A percentile compares a stretch with the other conserved stretches of the same genome.
phyloP scores from a whole-genome alignment of 2,797 vertebrate species.

The Danio choprae region DNA sequence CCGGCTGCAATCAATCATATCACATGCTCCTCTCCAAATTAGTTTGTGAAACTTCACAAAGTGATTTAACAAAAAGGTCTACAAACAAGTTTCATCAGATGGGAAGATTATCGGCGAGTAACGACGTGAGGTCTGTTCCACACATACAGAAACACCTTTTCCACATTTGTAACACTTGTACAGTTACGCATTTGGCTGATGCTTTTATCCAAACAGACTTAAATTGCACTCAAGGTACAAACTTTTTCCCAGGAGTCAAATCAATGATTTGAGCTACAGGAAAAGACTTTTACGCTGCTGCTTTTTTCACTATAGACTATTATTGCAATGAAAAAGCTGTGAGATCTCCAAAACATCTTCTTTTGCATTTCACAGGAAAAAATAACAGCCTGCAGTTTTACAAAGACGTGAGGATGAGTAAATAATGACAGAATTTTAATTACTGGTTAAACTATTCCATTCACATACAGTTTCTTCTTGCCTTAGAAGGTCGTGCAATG shows the following conservation, averaged over 20 bases:
- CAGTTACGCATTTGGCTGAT: no score
- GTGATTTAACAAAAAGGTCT: not conserved
- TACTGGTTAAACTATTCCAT: not conserved
- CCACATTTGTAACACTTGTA: not conserved
- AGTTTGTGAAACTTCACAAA: no score
- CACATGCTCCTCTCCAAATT: no score
- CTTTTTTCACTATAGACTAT: not conserved
- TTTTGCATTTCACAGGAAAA: not conserved
- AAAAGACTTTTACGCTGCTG: not conserved
- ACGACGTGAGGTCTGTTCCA: not conserved
- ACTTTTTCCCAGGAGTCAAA: no score
- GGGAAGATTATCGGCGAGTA: not conserved
- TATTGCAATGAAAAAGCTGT: not conserved
- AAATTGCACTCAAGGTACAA: no score
- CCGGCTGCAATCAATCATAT: no score
- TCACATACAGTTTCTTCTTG: not conserved
- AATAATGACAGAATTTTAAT: not conserved
- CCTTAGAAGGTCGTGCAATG: not conserved
- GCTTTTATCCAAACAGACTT: no score
- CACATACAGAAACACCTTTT: not conserved
- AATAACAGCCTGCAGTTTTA: not conserved
- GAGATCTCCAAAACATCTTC: not conserved
- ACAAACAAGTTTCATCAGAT: not conserved
- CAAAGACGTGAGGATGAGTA: not conserved
- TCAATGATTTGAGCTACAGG: no score